phyloP scores from a whole-genome alignment of 2,888 invertebrate genomes.

The Leptothorax acervorum region DNA sequence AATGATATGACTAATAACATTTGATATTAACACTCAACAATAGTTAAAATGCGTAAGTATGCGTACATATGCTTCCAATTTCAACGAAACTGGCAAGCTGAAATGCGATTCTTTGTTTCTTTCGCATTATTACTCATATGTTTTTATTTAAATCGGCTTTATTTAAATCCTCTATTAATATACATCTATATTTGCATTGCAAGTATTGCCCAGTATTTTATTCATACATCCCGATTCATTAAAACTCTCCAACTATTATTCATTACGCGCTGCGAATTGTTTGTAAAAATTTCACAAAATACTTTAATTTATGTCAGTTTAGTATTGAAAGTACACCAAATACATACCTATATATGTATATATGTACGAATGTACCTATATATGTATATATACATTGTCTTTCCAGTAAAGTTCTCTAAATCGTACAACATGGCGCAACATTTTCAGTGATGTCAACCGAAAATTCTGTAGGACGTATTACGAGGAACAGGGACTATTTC shows the following conservation, averaged over 20 bases:
- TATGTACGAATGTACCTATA: too few species aligned
- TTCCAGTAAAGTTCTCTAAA: neutral
- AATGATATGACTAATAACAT: neutral
- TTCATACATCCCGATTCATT: constrained; percentile 7
- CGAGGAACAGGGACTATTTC: neutral
- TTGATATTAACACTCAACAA: neutral
- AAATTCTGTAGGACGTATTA: constrained; percentile 22
- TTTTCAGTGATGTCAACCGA: constrained; percentile 30
- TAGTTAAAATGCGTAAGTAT: constrained; percentile 4
- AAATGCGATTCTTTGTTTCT: neutral
- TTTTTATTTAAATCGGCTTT: constrained; percentile 17
- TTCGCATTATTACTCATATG: neutral
- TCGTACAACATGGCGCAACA: neutral
- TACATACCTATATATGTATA: neutral
- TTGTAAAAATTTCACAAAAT: neutral
- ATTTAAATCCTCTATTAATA: neutral
- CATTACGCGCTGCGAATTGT: neutral
- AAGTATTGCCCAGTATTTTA: constrained; percentile 19
- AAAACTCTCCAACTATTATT: neutral
- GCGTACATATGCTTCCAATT: neutral
- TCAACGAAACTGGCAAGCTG: neutral
- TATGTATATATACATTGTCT: neutral
- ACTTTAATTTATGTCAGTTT: neutral
- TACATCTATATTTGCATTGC: constrained; percentile 1
- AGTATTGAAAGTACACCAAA: neutral